A percentile compares a stretch with the other conserved stretches of the same genome.
phyloP scores from a whole-genome alignment of 2,888 invertebrate genomes.

The Muschampia plurimacula region DNA sequence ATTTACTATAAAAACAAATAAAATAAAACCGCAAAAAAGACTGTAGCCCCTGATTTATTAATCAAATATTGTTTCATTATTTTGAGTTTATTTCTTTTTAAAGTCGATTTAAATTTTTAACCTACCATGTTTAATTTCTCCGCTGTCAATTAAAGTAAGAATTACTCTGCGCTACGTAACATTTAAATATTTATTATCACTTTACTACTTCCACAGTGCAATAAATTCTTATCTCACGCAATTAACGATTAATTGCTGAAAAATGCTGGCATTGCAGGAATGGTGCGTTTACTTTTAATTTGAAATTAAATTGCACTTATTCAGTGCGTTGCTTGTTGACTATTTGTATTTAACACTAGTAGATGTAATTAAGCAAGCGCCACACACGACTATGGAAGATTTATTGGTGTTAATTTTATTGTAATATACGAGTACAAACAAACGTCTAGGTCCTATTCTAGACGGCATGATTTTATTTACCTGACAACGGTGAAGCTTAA shows the following conservation, averaged over 20 bases:
- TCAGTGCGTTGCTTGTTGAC: not conserved
- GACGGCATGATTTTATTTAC: too few species aligned
- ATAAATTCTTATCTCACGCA: conserved; percentile 38
- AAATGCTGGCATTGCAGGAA: conserved; percentile 25
- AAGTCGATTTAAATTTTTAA: not conserved
- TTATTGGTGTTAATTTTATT: conserved; percentile 1
- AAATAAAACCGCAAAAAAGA: too few species aligned
- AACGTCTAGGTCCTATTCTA: too few species aligned
- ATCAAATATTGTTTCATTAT: too few species aligned
- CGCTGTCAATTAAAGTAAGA: conserved; percentile 9
- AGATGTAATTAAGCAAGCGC: not conserved
- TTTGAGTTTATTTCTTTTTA: not conserved
- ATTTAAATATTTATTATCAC: conserved; percentile 37
- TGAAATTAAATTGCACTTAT: conserved; percentile 20
- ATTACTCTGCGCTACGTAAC: conserved; percentile 6
- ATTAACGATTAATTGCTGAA: conserved; percentile 39
- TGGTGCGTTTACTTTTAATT: conserved; percentile 27
- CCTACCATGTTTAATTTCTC: conserved; percentile 6
- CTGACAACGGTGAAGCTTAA: not conserved
- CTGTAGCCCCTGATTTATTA: too few species aligned
- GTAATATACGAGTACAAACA: too few species aligned
- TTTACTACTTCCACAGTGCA: conserved; percentile 25
- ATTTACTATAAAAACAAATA: too few species aligned
- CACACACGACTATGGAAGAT: not conserved
- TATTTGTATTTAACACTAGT: conserved; percentile 10